Evolutionary conservation across 2,797 vertebrate species (phyloP), one percentile per base, ranked within the genome.

Genomic region (Enteromius fasciolatus): DNA sequence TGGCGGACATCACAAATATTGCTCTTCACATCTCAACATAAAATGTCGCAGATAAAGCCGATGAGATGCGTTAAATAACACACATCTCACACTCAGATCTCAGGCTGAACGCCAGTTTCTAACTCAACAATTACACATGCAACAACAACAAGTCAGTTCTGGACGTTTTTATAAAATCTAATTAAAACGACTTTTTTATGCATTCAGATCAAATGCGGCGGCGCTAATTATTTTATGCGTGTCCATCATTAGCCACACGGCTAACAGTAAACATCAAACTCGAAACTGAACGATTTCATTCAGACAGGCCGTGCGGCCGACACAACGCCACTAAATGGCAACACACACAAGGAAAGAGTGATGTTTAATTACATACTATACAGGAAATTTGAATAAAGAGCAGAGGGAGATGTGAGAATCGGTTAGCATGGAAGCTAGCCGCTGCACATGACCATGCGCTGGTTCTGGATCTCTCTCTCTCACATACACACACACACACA

Each of bases 21-120:
- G 84, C 83, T 83, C 85, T 82, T 81, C 87, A 83, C 84, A 84
- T 87, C 80, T 87, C 83, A 72, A 69, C 84, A 83, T 87, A 87
- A 89, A 90, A 90, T 90, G 89, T 90, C 89, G 87, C 86, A 89
- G 88, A 87, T 87, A 87, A 73, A 84, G 77, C 82, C 73, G 83
- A 81, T 85, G 81, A 83, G 81, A 88, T 85, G 77, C 76, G 52
- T 78, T 69, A 76, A 82, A 85, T 48, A 78, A 85, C 70, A 78
- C 66, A 31, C 64, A 82, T 17, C 61, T 78, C 63, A 72, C 67
- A 74, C 44, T 10, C 8, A 28, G 15, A 68, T 70, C 70, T 75
- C 8, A 33, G 14, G 36, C 50, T 23, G 52, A 74, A 64, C 39
- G n/a, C 59, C 52, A 59, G 28, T 6, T 18, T 61, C 39, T 52